Percentiles rank a stretch among this genome's conserved stretches.
Conservation (phyloP, 2,113 vertebrate species). For the Cottus gobio region DNA sequence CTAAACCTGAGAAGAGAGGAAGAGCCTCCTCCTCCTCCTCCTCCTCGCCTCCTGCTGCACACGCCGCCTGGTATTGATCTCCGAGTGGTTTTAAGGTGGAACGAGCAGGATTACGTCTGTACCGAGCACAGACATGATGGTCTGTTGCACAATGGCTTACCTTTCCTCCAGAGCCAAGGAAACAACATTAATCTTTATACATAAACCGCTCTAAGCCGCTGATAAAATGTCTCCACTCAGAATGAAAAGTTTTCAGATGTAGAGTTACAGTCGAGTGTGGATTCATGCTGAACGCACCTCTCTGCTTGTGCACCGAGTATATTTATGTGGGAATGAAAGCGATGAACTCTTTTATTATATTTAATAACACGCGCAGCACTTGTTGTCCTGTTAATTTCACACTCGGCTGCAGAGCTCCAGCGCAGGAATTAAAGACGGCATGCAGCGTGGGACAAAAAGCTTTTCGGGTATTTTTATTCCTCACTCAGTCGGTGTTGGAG, state of each 20-base stretch:
- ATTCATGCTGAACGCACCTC: background rate
- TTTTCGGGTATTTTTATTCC: constrained; percentile 19
- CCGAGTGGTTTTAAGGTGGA: background rate
- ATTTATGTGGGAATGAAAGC: too few species aligned
- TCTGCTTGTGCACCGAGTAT: too few species aligned
- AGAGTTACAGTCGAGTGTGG: too few species aligned
- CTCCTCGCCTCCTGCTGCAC: too few species aligned
- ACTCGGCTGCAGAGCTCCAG: constrained; percentile 49
- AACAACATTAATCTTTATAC: background rate
- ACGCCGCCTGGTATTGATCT: too few species aligned
- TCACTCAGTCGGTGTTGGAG: constrained; percentile 6
- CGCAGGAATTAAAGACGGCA: constrained; percentile 27
- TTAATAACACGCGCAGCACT: constrained; percentile 14
- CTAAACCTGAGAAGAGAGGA: too few species aligned
- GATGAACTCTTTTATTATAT: too few species aligned
- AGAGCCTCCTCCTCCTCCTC: too few species aligned
- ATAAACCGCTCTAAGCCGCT: background rate
- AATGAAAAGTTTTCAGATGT: too few species aligned
- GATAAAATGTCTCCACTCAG: constrained; percentile 3
- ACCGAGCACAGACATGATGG: background rate
- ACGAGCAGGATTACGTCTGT: background rate
- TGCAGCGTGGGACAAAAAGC: constrained; percentile 17
- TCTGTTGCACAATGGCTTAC: background rate
- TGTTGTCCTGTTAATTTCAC: constrained; percentile 66
- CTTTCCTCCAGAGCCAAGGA: too few species aligned